Evolutionary conservation across 2,113 vertebrate species (phyloP), one percentile per base, ranked within the genome.

Genomic region (Chaetodon auriga): DNA sequence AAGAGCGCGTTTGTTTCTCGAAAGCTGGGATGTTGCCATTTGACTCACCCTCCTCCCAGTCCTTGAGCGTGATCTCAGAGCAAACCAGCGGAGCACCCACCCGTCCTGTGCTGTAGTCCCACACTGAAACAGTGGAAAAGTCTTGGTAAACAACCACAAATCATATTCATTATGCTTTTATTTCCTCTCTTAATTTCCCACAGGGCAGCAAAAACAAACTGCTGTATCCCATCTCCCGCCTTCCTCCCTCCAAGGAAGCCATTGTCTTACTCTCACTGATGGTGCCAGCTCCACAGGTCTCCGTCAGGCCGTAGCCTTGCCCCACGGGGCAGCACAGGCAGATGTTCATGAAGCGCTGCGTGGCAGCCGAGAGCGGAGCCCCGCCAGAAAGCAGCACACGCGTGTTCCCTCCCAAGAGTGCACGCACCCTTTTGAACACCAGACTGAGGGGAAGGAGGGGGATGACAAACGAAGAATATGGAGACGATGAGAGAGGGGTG

Each of bases 341-440:
- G 90, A 99, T 97, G 86, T 99, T 99, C 98, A 99, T 99, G 93
- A 99, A 99, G n/a, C 96, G 94, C 86, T 99, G 98, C 0, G 98
- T 99, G 49, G 96, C 94, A 0, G 98, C 96, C 0, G 98, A 99
- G 3, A 99, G 96, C 0, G 98, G 98, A 21, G 98, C 98, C 7
- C 98, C 98, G 0, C 98, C 98, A 36, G 97, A 99, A 12, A 99
- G 92, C 63, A 99, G 93, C 36, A 99, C 71, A 1, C 98, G 96
- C 1, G 94, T 97, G 80, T 97, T 96, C 1, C 98, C 98, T 13
- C 98, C 98, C 35, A 99, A 89, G 85, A 99, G 94, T 19, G 96
- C 93, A 51, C 97, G 96, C 35, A 99, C 96, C 82, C 97, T 97
- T 71, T 94, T 94, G 89, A 99, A 99, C 88, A 99, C 95, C 87